phyloP scores from a whole-genome alignment of 2,113 vertebrate genomes.

The Myanophis thanlyinensis region DNA sequence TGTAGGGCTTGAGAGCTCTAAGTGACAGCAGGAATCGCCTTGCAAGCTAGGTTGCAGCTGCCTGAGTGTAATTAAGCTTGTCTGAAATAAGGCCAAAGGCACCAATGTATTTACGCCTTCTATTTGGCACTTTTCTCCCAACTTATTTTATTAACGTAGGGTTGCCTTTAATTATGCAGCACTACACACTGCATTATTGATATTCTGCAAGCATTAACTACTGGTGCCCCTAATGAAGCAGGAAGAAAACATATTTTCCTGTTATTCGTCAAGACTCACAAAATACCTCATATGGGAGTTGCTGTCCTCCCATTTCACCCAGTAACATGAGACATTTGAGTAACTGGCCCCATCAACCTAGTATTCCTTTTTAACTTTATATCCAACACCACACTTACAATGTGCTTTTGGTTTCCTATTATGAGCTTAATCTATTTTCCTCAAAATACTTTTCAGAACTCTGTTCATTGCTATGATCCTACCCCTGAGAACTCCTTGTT shows the following conservation, averaged over 20 bases:
- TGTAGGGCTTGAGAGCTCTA: conserved; percentile 53
- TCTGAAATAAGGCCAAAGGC: conserved; percentile 67
- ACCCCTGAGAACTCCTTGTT: neutral
- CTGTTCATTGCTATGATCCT: conserved; percentile 14
- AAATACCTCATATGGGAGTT: conserved; percentile 41
- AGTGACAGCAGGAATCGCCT: conserved; percentile 65
- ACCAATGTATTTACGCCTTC: conserved; percentile 60
- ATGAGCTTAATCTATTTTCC: conserved; percentile 1
- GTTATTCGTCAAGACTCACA: conserved; percentile 57
- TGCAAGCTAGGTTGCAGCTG: conserved; percentile 33
- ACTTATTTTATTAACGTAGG: conserved; percentile 74
- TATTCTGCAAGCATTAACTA: conserved; percentile 76
- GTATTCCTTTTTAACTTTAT: neutral
- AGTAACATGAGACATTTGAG: conserved; percentile 20
- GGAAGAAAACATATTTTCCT: conserved; percentile 60
- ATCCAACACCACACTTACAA: neutral
- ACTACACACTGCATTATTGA: conserved; percentile 73
- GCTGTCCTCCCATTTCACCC: conserved; percentile 3
- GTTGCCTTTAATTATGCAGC: conserved; percentile 75
- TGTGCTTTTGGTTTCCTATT: conserved; percentile 29
- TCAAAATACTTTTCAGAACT: neutral
- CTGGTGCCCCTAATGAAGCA: conserved; percentile 67
- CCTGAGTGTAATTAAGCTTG: conserved; percentile 70
- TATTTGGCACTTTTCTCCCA: conserved; percentile 55
- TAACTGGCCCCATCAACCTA: neutral